These are phyloP conservation scores for Kryptolebias ocellatus DNA, from an alignment of 2,797 vertebrate genomes.

Conservation along the genomic window DNA sequence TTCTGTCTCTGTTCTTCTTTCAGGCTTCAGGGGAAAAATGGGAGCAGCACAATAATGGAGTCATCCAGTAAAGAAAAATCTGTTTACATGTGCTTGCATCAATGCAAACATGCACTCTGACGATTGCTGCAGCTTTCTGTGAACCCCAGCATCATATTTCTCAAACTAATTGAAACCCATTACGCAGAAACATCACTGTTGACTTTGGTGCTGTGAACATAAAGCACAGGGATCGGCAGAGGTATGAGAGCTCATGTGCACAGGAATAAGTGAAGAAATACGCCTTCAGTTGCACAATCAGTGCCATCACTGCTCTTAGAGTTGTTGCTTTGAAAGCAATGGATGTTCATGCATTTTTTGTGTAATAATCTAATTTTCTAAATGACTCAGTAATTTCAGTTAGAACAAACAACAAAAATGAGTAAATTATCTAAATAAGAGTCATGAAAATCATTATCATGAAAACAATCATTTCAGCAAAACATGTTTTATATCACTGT, in stretches of 20 bases:
- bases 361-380: conserved; percentile 56
- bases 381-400: conserved; percentile 55
- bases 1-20: conserved; percentile 15
- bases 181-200: conserved; percentile 58
- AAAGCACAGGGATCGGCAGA: conserved; percentile 41
- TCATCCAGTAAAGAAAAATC: conserved; percentile 43
- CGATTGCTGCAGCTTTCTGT: conserved; percentile 54
- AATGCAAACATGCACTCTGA: conserved; percentile 40
- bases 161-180: conserved; percentile 71
- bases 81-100: conserved; percentile 41
- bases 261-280: conserved; percentile 52
- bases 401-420: conserved; percentile 24
- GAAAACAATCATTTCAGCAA: conserved; percentile 7
- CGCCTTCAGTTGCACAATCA: conserved; percentile 59
- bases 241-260: conserved; percentile 38
- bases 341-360: conserved; percentile 49
- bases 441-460: conserved; percentile 8
- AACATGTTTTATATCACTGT: conserved; percentile 6
- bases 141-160: conserved; percentile 58
- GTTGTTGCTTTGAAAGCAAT: conserved; percentile 49
- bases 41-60: conserved; percentile 45
- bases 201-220: conserved; percentile 48
- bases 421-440: neutral
- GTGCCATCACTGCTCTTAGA: conserved; percentile 42
- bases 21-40: conserved; percentile 26